phyloP scores from a whole-genome alignment of 2,797 vertebrate species.

The Gobio occitaniae region DNA sequence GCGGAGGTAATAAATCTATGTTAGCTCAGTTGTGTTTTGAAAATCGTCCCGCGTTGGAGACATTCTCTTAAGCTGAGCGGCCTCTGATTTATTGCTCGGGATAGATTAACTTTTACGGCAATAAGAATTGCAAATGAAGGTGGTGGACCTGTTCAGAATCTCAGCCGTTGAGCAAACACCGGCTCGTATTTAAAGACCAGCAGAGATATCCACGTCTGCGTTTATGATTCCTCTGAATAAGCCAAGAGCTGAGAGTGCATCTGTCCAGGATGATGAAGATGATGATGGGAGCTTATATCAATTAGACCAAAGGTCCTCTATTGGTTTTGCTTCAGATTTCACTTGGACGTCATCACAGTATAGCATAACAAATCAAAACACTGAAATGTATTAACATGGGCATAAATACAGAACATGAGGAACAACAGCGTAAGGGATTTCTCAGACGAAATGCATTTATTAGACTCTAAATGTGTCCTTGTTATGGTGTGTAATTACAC shows the following conservation, averaged over 20 bases:
- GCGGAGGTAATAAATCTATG: conserved; percentile 99
- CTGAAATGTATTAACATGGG: too few relatives aligned
- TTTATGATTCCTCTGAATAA: background rate
- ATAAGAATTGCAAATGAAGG: conserved; percentile 86
- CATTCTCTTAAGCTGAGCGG: conserved; percentile 90
- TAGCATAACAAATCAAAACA: too few relatives aligned
- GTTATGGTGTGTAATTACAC: background rate
- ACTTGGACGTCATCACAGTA: too few relatives aligned
- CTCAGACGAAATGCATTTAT: background rate
- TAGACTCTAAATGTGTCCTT: background rate
- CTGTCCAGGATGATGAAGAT: too few relatives aligned
- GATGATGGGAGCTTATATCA: too few relatives aligned
- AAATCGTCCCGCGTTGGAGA: conserved; percentile 91
- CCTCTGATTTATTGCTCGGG: conserved; percentile 90
- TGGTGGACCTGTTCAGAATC: conserved; percentile 68
- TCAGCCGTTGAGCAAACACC: conserved; percentile 64
- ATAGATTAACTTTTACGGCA: conserved; percentile 88
- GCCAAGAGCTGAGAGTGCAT: background rate
- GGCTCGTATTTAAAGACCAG: conserved; percentile 27
- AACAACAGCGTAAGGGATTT: background rate
- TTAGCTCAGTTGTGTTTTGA: conserved; percentile 99
- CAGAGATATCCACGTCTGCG: background rate
- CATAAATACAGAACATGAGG: background rate
- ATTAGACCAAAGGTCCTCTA: too few relatives aligned
- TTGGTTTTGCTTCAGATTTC: too few relatives aligned